Conservation (phyloP, 2,113 vertebrate genomes). For the Tetrao urogallus region DNA sequence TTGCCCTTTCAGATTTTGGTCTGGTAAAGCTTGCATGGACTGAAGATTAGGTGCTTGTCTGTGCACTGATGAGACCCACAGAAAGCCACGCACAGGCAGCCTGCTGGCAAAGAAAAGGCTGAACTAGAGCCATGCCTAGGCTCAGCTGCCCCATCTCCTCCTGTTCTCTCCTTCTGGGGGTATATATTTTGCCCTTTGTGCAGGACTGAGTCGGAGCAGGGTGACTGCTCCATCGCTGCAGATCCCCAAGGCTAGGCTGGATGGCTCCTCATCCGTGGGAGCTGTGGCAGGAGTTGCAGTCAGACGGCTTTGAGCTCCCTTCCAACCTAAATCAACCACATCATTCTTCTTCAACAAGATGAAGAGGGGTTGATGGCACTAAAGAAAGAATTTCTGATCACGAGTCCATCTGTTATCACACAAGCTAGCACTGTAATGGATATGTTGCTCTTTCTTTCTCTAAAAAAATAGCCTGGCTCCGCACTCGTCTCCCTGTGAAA, state of each 20-base stretch:
- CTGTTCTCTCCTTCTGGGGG: not conserved
- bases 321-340: not conserved
- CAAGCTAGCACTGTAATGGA: not conserved
- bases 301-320: not conserved
- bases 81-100: not conserved
- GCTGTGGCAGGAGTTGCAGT: not conserved
- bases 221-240: not conserved
- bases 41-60: not conserved
- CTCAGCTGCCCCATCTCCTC: not conserved
- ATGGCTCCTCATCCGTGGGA: not conserved
- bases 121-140: not conserved
- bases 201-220: not conserved
- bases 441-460: not conserved
- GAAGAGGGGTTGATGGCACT: not conserved
- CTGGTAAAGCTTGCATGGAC: fast-evolving
- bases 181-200: not conserved
- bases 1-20: conserved; percentile 2
- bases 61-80: not conserved
- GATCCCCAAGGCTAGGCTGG: not conserved
- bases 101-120: not conserved
- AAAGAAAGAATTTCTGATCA: not conserved
- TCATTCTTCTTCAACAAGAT: not conserved
- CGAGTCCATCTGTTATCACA: not conserved
- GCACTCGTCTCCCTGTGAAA: not conserved
- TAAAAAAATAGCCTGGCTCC: not conserved